Evolutionary conservation across 2,888 invertebrate genomes (phyloP).

Genomic region (Bellardia bayeri): DNA sequence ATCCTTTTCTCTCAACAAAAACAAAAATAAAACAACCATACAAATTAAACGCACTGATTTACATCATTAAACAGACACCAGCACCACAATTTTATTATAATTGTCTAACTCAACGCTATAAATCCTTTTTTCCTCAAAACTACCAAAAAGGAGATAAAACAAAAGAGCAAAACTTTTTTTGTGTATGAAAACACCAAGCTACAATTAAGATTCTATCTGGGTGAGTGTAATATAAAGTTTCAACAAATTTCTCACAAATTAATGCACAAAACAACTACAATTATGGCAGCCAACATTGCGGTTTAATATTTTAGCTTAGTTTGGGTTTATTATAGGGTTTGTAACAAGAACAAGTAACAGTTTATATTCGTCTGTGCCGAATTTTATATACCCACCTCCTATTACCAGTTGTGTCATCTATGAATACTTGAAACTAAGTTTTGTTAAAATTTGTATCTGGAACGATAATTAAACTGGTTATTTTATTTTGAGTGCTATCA

Average conservation of each 20-base stretch:
- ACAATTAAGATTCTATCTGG: slow-evolving; percentile 61
- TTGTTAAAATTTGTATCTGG: no score
- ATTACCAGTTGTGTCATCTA: no score
- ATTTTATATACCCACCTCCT: neutral
- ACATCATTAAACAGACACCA: neutral
- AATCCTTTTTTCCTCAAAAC: slow-evolving; percentile 31
- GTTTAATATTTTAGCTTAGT: neutral
- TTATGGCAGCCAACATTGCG: slow-evolving; percentile 8
- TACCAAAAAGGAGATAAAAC: neutral
- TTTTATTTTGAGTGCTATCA: no score
- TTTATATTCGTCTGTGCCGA: no score
- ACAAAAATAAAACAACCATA: neutral
- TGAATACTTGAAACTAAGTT: no score
- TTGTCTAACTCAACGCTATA: slow-evolving; percentile 35
- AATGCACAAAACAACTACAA: slow-evolving; percentile 39
- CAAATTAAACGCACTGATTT: slow-evolving; percentile 2
- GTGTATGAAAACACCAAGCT: slow-evolving; percentile 35
- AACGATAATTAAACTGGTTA: no score
- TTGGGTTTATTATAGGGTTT: neutral
- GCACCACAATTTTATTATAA: slow-evolving; percentile 27
- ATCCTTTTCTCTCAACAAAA: neutral
- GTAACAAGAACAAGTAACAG: neutral
- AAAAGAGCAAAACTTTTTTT: slow-evolving; percentile 26
- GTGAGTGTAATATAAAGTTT: slow-evolving; percentile 47
- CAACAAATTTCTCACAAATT: slow-evolving; percentile 48